A percentile compares a stretch with the other conserved stretches of the same genome.
phyloP scores from a whole-genome alignment of 2,888 invertebrate species.

The Rugalucina vietnamica region DNA sequence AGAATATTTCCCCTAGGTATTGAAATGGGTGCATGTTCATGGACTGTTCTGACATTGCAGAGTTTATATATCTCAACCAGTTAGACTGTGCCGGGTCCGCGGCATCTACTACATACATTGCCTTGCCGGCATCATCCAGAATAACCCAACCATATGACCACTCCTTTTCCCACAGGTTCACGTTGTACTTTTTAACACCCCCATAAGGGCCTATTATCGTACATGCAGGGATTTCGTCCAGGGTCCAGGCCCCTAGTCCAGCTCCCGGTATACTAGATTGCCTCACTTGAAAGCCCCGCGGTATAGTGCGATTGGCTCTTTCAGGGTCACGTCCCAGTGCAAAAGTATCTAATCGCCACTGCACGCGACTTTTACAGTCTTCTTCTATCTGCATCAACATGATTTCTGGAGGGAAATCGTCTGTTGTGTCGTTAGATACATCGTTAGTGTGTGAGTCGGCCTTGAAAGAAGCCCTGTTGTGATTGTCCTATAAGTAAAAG shows the following conservation, averaged over 20 bases:
- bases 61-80: background rate
- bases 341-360: background rate
- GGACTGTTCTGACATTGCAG: background rate
- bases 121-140: background rate
- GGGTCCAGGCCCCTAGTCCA: background rate
- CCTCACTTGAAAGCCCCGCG: background rate
- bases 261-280: background rate
- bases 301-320: background rate
- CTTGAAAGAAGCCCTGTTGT: too few species aligned
- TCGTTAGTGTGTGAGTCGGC: too few species aligned
- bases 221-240: background rate
- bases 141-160: background rate
- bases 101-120: background rate
- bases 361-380: background rate
- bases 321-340: background rate
- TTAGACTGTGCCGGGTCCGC: background rate
- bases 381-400: background rate
- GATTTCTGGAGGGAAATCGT: too few species aligned
- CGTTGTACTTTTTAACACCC: background rate
- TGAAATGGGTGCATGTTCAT: background rate
- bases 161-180: background rate
- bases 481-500: too few species aligned
- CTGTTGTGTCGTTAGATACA: too few species aligned
- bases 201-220: background rate
- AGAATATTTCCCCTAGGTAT: background rate